These are phyloP conservation scores for human DNA, from an alignment of 2,113 vertebrate species.

Conservation along the genomic window GRCh38 chr17:47186501-47187000, in stretches of 20 bases:
- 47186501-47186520: neutral
- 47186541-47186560: slow-evolving; percentile 17
- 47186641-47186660: slow-evolving; percentile 23
- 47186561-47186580: neutral
- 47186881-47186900: neutral
- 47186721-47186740: neutral
- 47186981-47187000: neutral
- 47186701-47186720: neutral
- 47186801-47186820: slow-evolving; percentile 8
- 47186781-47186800: slow-evolving; percentile 34
- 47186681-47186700: neutral
- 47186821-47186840: neutral
- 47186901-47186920: neutral
- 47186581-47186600: slow-evolving; percentile 17
- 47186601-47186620: slow-evolving; percentile 35
- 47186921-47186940: neutral
- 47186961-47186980: neutral
- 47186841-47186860: slow-evolving; percentile 35
- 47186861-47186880: slow-evolving; percentile 18
- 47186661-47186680: neutral
- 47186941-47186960: slow-evolving; percentile 15
- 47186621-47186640: slow-evolving; percentile 9
- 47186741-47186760: neutral
- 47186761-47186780: neutral
- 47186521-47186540: slow-evolving; percentile 52